Percentiles rank a stretch among this genome's conserved stretches.
Conservation (phyloP, 2,797 vertebrate species). For the Naso thynnoides region DNA sequence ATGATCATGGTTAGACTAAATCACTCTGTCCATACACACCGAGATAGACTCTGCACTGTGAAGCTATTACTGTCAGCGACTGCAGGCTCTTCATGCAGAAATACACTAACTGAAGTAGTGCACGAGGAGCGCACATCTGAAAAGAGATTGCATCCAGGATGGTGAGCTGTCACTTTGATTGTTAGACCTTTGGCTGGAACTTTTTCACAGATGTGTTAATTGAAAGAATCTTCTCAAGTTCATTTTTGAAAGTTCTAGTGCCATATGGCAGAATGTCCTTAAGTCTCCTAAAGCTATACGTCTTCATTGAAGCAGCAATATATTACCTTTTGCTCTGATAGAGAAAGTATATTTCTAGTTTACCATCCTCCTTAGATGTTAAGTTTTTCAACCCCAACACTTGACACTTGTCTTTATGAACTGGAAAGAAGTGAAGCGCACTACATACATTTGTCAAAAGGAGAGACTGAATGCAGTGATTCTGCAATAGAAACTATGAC, state of each 20-base stretch:
- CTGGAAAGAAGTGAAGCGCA: conserved; percentile 13
- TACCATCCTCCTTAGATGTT: background rate
- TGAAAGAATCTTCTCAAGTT: conserved; percentile 27
- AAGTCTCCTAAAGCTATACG: conserved; percentile 23
- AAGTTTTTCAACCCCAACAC: conserved; percentile 19
- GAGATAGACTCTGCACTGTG: conserved; percentile 46
- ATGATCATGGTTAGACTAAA: conserved; percentile 69
- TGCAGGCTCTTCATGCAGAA: conserved; percentile 35
- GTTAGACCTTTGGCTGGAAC: conserved; percentile 14
- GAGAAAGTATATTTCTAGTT: conserved; percentile 7
- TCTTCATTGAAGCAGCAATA: conserved; percentile 25
- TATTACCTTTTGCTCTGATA: conserved; percentile 24
- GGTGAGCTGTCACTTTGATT: conserved; percentile 45
- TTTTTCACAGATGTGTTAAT: conserved; percentile 34
- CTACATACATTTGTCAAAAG: conserved; percentile 30
- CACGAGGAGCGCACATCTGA: conserved; percentile 16
- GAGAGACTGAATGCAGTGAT: background rate
- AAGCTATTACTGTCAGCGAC: conserved; percentile 45
- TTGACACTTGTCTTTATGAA: conserved; percentile 34
- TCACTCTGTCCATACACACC: conserved; percentile 53
- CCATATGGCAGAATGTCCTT: conserved; percentile 43
- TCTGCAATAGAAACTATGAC: background rate
- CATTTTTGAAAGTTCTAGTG: conserved; percentile 26
- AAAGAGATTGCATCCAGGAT: conserved; percentile 22
- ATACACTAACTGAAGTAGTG: conserved; percentile 42